Percentiles rank a stretch among this genome's conserved stretches.
These are phyloP conservation scores for Xerus rutilus DNA, from an alignment of 2,797 vertebrate species.

Conservation along the genomic window DNA sequence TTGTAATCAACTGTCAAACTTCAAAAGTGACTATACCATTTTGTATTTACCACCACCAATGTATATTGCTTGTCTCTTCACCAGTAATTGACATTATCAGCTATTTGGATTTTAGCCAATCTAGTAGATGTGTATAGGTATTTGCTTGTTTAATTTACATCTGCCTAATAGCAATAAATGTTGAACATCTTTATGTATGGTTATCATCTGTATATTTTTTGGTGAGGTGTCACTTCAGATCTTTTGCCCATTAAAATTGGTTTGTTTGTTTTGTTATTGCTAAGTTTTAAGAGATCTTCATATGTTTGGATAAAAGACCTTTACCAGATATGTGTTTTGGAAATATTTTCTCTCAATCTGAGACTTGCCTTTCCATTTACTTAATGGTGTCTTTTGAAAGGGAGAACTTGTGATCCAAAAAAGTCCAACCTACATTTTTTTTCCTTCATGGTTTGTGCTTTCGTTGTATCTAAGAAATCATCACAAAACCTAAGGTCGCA, in stretches of 20 bases:
- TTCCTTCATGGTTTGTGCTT: neutral
- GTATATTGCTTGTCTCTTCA: neutral
- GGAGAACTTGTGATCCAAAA: neutral
- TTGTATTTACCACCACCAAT: neutral
- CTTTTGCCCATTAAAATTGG: neutral
- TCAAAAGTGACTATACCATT: neutral
- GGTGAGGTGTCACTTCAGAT: neutral
- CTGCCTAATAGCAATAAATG: neutral
- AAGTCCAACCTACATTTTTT: neutral
- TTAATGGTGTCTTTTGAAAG: neutral
- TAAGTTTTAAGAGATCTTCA: neutral
- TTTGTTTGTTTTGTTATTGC: neutral
- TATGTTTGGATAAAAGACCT: neutral
- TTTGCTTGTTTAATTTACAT: neutral
- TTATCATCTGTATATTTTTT: neutral
- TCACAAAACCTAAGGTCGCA: neutral
- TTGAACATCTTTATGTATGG: neutral
- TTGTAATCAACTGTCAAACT: neutral
- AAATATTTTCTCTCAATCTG: neutral
- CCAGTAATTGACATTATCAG: neutral
- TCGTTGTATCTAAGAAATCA: neutral
- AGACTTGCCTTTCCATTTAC: neutral
- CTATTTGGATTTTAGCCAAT: neutral
- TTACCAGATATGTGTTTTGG: neutral
- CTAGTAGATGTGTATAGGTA: neutral